These are phyloP conservation scores for Dicyrtomina minuta DNA, from an alignment of 2,888 invertebrate genomes.

Conservation along the genomic window DNA sequence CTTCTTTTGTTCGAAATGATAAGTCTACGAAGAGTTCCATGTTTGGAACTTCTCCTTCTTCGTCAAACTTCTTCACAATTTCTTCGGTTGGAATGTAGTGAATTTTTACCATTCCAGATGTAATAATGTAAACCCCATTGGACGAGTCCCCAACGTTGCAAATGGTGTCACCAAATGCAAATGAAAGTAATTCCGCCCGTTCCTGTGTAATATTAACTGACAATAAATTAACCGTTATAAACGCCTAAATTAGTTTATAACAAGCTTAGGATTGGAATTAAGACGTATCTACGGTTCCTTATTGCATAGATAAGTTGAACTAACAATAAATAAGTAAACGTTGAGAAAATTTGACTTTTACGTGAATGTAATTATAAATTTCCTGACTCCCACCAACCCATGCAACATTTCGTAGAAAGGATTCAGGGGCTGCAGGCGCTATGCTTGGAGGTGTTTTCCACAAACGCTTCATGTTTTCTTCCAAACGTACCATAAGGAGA, in stretches of 20 bases:
- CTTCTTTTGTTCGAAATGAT: conserved; percentile 59
- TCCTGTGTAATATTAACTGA: no score
- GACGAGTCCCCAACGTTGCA: conserved; percentile 56
- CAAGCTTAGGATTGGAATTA: no score
- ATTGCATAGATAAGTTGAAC: no score
- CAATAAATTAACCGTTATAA: no score
- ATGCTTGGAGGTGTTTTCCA: conserved; percentile 56
- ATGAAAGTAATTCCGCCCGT: conserved; percentile 55
- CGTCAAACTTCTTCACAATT: conserved; percentile 17
- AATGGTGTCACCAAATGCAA: conserved; percentile 56
- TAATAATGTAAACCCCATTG: conserved; percentile 58
- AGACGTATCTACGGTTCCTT: no score
- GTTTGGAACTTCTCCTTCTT: conserved; percentile 43
- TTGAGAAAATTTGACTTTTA: no score
- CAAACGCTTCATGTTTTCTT: conserved; percentile 60
- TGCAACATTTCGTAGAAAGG: conserved; percentile 52
- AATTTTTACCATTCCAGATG: conserved; percentile 58
- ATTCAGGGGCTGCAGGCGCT: conserved; percentile 56
- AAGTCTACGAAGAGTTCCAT: conserved; percentile 59
- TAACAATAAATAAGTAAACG: no score
- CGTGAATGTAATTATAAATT: conserved; percentile 56
- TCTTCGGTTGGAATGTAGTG: conserved; percentile 47
- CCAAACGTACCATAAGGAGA: conserved; percentile 61
- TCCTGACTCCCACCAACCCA: conserved; percentile 56
- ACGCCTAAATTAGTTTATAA: no score